Evolutionary conservation across 2,888 invertebrate species (phyloP), one percentile per base, ranked within the genome.

Genomic region (Encarsia formosa): DNA sequence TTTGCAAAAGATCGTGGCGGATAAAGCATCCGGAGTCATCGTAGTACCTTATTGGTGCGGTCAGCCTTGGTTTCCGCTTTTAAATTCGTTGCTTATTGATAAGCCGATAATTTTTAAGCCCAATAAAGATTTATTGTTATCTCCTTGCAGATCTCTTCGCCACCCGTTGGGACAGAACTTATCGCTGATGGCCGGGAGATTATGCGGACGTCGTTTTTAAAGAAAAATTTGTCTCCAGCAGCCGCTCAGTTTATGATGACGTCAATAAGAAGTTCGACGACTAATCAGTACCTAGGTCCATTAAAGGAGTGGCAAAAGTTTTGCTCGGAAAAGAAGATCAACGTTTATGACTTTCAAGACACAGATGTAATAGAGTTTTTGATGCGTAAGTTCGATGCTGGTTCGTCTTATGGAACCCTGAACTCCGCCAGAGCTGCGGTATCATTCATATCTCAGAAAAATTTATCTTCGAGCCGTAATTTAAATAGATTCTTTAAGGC

Each of bases 101-200:
- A 31, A 52, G 13, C 41, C 44, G 16, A 31, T 56, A 4, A 31
- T 31, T 24, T 40, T 58, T 9, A 40, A 41, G 26, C 53, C 52
- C 15, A 13, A 13, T 13, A 4, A 2, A 20, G 51, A 62, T 18
- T 55, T 63, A 20, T 52, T 65, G 18, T 32, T 57, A 16, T 64
- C 59, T 46, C 51, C 59, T 53, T 49, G 45, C 46, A 63, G 63
- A 38, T 23, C 50, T n/a, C 55, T 61, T 52, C 34, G 47, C 52
- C 63, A 64, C 57, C 62, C 58, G n/a, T 42, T 37, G 13, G 39
- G 34, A 9, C 18, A 40, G n/a, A 29, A 51, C 15, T 51, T 55
- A 13, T 23, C 29, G 23, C 49, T 59, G 32, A 46, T 57, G 11
- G 61, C 57, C 46, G 63, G 59, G n/a, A 42, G 44, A 49, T 56